Conservation (phyloP, 2,888 invertebrate genomes). For the Hirtodrosophila duncani region DNA sequence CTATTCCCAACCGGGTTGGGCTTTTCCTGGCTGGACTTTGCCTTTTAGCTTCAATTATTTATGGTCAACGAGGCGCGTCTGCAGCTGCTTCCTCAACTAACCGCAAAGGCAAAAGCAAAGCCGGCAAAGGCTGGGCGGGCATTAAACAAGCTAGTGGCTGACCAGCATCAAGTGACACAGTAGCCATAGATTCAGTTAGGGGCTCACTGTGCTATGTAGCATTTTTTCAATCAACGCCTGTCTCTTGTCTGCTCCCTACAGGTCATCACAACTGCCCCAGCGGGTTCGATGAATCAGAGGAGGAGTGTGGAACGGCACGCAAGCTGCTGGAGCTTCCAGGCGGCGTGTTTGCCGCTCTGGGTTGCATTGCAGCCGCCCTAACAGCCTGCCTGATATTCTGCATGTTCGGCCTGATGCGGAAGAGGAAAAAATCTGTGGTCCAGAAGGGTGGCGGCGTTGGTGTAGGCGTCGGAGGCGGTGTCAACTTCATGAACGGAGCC, state of each 20-base stretch:
- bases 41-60: slow-evolving; percentile 72
- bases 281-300: slow-evolving; percentile 85
- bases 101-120: slow-evolving; percentile 67
- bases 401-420: slow-evolving; percentile 81
- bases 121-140: too few relatives aligned
- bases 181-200: slow-evolving; percentile 37
- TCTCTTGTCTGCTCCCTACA: slow-evolving; percentile 36
- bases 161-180: slow-evolving; percentile 54
- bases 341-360: slow-evolving; percentile 80
- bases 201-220: slow-evolving; percentile 9
- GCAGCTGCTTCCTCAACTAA: slow-evolving; percentile 49
- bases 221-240: slow-evolving; percentile 35
- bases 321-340: slow-evolving; percentile 80
- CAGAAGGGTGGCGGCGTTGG: slow-evolving; percentile 78
- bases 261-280: slow-evolving; percentile 82
- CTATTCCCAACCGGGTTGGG: too few relatives aligned
- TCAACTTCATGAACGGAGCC: slow-evolving; percentile 37
- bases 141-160: slow-evolving; percentile 56
- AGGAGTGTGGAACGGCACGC: slow-evolving; percentile 82
- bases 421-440: slow-evolving; percentile 80
- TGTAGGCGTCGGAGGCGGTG: slow-evolving; percentile 63
- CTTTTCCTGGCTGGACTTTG: slow-evolving; percentile 47
- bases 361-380: slow-evolving; percentile 81
- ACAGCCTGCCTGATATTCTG: slow-evolving; percentile 81
- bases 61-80: slow-evolving; percentile 66